Evolutionary conservation across 2,797 vertebrate species (phyloP).

Genomic region (Xenentodon cancila): DNA sequence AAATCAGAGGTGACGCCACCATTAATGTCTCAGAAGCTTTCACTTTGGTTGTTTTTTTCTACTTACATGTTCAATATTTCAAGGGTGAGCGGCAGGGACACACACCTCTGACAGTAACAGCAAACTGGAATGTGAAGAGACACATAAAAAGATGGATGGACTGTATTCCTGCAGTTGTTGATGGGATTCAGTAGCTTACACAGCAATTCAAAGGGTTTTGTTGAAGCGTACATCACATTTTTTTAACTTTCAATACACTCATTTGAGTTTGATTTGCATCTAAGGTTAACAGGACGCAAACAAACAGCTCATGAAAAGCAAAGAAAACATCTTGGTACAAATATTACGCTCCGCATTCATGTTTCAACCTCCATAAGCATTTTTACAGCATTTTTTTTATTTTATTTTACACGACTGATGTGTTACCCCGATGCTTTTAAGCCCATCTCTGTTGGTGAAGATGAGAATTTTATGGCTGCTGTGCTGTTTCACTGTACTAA

Average conservation of each 20-base stretch:
- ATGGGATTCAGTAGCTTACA: conserved; percentile 43
- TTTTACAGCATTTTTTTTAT: no score
- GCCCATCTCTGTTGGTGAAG: no score
- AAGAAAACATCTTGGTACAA: no score
- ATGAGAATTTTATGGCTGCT: no score
- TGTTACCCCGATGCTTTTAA: no score
- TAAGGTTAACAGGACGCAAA: no score
- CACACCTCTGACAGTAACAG: background rate
- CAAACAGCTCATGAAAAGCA: no score
- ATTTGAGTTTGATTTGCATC: background rate
- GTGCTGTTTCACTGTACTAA: no score
- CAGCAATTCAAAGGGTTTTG: conserved; percentile 29
- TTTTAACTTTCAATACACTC: background rate
- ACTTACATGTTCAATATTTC: conserved; percentile 55
- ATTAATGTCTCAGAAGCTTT: conserved; percentile 69
- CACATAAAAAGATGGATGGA: conserved; percentile 9
- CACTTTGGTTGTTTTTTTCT: conserved; percentile 36
- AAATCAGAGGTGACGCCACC: conserved; percentile 68
- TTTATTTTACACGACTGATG: no score
- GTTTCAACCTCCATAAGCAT: no score
- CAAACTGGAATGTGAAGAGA: background rate
- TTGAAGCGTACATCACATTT: background rate
- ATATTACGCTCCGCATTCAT: no score
- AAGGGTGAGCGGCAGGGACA: conserved; percentile 14
- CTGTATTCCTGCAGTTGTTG: conserved; percentile 25